Evolutionary conservation across 2,113 vertebrate genomes (phyloP).

Genomic region (Brachirus orientalis): DNA sequence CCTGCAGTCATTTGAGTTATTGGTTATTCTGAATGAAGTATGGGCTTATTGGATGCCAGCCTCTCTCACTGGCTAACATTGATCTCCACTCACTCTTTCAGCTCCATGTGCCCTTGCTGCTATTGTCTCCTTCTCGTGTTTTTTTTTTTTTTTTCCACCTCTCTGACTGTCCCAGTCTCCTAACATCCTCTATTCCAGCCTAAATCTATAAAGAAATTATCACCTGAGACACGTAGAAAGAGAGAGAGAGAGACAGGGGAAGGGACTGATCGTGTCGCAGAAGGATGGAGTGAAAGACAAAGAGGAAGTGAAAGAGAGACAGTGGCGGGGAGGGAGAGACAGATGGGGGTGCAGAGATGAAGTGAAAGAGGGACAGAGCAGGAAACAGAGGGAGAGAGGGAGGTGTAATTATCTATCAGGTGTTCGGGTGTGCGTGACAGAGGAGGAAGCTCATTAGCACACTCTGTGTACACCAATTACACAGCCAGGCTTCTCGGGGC

Average conservation of each 20-base stretch:
- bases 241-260: background rate
- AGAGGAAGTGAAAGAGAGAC: slow-evolving; percentile 67
- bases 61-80: slow-evolving; percentile 69
- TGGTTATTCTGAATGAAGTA: slow-evolving; percentile 80
- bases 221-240: background rate
- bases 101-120: slow-evolving; percentile 69
- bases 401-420: slow-evolving; percentile 83
- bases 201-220: slow-evolving; percentile 44
- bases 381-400: slow-evolving; percentile 70
- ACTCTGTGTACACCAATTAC: slow-evolving; percentile 83
- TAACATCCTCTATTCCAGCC: slow-evolving; percentile 2
- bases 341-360: slow-evolving; percentile 46
- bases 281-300: slow-evolving; percentile 63
- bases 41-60: slow-evolving; percentile 68
- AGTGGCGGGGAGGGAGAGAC: slow-evolving; percentile 47
- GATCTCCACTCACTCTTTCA: slow-evolving; percentile 77
- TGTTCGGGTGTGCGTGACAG: slow-evolving; percentile 82
- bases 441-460: slow-evolving; percentile 83
- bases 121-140: slow-evolving; percentile 2
- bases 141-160: slow-evolving; percentile 1
- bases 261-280: slow-evolving; percentile 16
- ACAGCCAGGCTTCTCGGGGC: slow-evolving; percentile 78
- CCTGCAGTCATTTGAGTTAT: slow-evolving; percentile 67
- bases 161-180: slow-evolving; percentile 33
- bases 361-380: slow-evolving; percentile 63